Evolutionary conservation across 2,888 invertebrate genomes (phyloP), one percentile per base, ranked within the genome.

Genomic region (Yponomeuta sedellus): DNA sequence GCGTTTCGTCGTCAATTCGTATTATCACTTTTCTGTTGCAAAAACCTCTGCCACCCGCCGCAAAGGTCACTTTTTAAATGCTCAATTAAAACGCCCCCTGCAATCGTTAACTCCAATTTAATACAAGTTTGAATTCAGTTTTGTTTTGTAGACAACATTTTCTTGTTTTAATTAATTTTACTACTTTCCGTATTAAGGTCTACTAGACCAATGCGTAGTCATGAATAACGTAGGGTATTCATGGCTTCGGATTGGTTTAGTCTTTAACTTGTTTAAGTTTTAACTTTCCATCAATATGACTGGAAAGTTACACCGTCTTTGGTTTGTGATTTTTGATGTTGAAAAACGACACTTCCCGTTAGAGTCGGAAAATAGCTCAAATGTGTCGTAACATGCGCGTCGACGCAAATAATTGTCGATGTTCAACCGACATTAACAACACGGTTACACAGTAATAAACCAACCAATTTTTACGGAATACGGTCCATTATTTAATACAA

Each of bases 1-100:
- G 77, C 73, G 79, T 84, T 82, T 79, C 82, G 80, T 80, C 77
- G 75, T 73, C 74, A 71, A 70, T 80, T 77, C 77, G 77, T 78
- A 83, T 83, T 85, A 83, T 84, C 76, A 74, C 71, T 12, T 44
- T 10, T 12, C 16, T 52, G 44, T 80, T 81, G 82, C 81, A 83
- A 83, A 79, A 81, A 83, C 34, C 66, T 58, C 62, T 39, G 63
- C 62, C 20, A 25, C 10, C 25, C 59, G 25, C 22, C 25, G 59
- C 20, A 20, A 11, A 34, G 25, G 25, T 10, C 59, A 22, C 59
- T 59, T 59, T 59, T 59, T 25, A 59, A n/a, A 39, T 39, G 20
- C 40, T 64, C 56, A 64, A 56, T 56, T 56, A 62, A 39, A 62
- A 34, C 6, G 16, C 39, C n/a, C 28, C 28, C 34, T 16, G 39